Conservation (phyloP, 1,140 invertebrate genomes). For the Leptinotarsa undecemlineata region DNA sequence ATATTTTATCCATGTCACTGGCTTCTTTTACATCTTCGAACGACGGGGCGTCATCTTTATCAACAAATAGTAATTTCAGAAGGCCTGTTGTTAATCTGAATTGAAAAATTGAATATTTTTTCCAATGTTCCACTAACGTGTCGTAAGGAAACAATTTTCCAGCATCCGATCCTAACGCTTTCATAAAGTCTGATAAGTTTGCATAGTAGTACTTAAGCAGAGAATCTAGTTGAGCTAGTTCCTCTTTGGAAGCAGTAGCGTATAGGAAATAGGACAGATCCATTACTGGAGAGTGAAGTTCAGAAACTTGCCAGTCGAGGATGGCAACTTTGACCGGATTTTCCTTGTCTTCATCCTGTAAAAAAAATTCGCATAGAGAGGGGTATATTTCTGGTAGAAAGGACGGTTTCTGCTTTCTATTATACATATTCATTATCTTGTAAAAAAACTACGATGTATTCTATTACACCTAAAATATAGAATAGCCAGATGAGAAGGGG, state of each 20-base stretch:
- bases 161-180: not conserved
- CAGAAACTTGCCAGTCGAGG: slow-evolving; percentile 63
- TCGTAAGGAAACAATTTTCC: slow-evolving; percentile 8
- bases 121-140: slow-evolving; percentile 29
- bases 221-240: slow-evolving; percentile 34
- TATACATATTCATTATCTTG: not conserved
- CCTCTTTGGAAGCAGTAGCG: slow-evolving; percentile 57
- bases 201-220: slow-evolving; percentile 9
- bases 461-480: no score
- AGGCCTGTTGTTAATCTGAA: not conserved
- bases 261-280: slow-evolving; percentile 64
- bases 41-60: slow-evolving; percentile 9
- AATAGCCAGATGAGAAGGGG: no score
- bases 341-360: slow-evolving; percentile 23
- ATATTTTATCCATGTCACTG: not conserved
- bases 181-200: not conserved
- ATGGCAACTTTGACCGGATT: slow-evolving; percentile 27
- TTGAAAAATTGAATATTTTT: slow-evolving; percentile 19
- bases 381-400: not conserved
- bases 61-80: not conserved
- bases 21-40: not conserved
- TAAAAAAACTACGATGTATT: not conserved
- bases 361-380: not conserved
- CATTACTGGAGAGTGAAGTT: slow-evolving; percentile 61
- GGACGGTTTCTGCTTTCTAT: not conserved